Conservation (phyloP, 1,140 invertebrate genomes). For the Drosophila sulfurigaster region DNA sequence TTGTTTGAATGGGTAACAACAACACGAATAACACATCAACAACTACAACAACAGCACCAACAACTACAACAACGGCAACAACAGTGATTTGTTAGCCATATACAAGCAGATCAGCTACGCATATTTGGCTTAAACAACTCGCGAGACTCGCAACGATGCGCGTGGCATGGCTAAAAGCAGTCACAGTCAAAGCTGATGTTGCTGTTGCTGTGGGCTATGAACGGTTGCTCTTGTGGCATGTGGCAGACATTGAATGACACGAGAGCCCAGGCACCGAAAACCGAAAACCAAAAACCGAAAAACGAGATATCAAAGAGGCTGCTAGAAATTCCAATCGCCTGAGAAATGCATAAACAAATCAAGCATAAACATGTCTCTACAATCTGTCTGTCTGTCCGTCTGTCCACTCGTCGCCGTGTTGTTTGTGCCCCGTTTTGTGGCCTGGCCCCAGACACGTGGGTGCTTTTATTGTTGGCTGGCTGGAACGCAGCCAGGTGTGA, state of each 20-base stretch:
- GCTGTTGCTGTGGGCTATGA: background rate
- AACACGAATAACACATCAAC: conserved; percentile 49
- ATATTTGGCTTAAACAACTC: conserved; percentile 79
- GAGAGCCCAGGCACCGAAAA: background rate
- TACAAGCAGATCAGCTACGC: conserved; percentile 81
- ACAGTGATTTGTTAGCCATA: conserved; percentile 74
- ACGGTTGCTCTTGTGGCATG: conserved; percentile 1
- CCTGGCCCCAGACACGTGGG: conserved; percentile 47
- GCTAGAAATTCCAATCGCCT: conserved; percentile 72
- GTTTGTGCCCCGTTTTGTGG: conserved; percentile 12
- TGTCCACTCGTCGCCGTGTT: background rate
- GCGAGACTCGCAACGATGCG: conserved; percentile 42
- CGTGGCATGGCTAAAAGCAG: conserved; percentile 72
- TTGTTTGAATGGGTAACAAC: conserved; percentile 72
- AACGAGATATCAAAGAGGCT: conserved; percentile 47
- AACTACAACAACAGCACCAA: conserved; percentile 48
- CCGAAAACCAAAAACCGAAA: background rate
- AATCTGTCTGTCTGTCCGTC: conserved; percentile 1
- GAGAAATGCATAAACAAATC: conserved; percentile 80
- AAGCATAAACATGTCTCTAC: conserved; percentile 48
- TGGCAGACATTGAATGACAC: conserved; percentile 33
- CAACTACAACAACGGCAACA: background rate
- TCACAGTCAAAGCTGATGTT: conserved; percentile 9
- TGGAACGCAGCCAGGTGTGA: conserved; percentile 67
- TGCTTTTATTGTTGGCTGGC: conserved; percentile 40